Evolutionary conservation across 2,888 invertebrate genomes (phyloP), one percentile per base, ranked within the genome.

Genomic region (Cyrtodaria siliqua): DNA sequence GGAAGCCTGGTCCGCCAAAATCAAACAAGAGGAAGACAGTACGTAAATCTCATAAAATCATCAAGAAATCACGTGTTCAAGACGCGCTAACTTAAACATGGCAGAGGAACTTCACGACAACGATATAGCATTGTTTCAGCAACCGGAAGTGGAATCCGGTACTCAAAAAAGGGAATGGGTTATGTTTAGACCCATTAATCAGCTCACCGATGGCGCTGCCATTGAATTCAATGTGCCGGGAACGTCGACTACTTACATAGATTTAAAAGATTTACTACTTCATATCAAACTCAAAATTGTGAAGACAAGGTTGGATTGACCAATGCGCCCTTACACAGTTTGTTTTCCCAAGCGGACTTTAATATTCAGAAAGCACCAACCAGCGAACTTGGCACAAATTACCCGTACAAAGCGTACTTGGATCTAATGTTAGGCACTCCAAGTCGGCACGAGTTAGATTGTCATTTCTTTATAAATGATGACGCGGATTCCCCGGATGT

Each of bases 391-490:
- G 62, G 62, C 12, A 16, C 52, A 4, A 64, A 40, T 44, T 55
- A 64, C 27, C 2, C 53, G 1, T 64, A 64, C 27, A 64, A 64
- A 55, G 64, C 42, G 27, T 55, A 40, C 23, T n/a, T 64, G 4
- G 55, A 64, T 26, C 33, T 24, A 2, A 8, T 64, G 2, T 27
- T 64, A 8, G 40, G 16, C 2, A 20, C 20, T 24, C 8, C 4
- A 6, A 18, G n/a, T 52, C 24, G 29, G 8, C 62, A 38, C 29
- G 40, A 52, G 20, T 38, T 50, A 20, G 50, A 40, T 2, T 61
- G 47, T 18, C 62, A 68, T 16, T n/a, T 63, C 23, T 74, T 53
- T 38, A 50, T 53, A 12, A 69, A 57, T 26, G 74, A 74, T 47
- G 26, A 63, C 18, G 9, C 20, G 20, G 47, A 49, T 4, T 47